A percentile compares a stretch with the other conserved stretches of the same genome.
These are phyloP conservation scores for Schrankia costaestrigalis DNA, from an alignment of 2,888 invertebrate genomes.

Conservation along the genomic window DNA sequence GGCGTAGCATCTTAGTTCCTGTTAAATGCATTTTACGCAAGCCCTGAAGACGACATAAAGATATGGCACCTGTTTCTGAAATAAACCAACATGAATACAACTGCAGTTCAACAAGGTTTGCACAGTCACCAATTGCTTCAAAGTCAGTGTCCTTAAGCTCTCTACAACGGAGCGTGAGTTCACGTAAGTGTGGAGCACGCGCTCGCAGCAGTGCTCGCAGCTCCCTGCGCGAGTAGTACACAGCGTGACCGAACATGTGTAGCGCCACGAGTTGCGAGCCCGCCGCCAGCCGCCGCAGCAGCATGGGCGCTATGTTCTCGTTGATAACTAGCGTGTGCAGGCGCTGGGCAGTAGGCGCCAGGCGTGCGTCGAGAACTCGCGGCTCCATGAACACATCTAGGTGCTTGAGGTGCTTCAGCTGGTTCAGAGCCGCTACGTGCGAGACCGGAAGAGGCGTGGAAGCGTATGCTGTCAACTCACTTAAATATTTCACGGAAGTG, in stretches of 20 bases:
- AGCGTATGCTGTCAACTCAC: constrained; percentile 7
- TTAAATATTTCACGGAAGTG: neutral
- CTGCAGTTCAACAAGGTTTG: constrained; percentile 27
- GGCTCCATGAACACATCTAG: constrained; percentile 29
- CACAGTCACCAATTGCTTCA: constrained; percentile 29
- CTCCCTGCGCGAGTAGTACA: constrained; percentile 27
- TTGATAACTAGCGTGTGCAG: constrained; percentile 34
- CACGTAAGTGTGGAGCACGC: constrained; percentile 24
- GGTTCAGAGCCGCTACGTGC: constrained; percentile 13
- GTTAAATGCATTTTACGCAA: constrained; percentile 3
- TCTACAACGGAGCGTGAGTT: constrained; percentile 40
- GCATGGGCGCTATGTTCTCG: constrained; percentile 20
- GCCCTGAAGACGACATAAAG: too few relatives aligned
- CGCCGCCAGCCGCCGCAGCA: constrained; percentile 19
- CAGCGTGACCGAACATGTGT: constrained; percentile 42
- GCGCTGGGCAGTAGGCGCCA: constrained; percentile 8
- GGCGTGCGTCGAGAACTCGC: constrained; percentile 5
- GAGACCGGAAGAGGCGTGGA: constrained; percentile 2
- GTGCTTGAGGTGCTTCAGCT: constrained; percentile 23
- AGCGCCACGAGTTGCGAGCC: constrained; percentile 19
- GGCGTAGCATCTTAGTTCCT: neutral
- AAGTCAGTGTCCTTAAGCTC: constrained; percentile 32
- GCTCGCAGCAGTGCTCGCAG: constrained; percentile 23
- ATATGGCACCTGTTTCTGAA: constrained; percentile 25
- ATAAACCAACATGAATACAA: constrained; percentile 43